Base-by-base conservation (phyloP, 2,113 vertebrate genomes). In the Microcebus lehilahytsara region DNA sequence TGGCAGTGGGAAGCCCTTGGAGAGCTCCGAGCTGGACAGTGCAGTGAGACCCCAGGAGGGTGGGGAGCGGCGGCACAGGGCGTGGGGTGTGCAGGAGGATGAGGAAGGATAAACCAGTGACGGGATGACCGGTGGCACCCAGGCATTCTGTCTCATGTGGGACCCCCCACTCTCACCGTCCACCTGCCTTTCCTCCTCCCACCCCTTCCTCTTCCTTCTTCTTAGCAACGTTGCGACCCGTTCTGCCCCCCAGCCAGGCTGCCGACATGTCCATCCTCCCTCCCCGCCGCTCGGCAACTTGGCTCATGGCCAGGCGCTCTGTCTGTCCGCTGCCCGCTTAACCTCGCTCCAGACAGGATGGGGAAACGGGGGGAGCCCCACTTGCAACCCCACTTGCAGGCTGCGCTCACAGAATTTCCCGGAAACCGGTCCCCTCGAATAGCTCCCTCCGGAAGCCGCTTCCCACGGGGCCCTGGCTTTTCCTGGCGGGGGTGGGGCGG, bases 91-190 rank as follows among this genome's bases (percentile, higher is more conserved):
- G 40, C 14, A 32, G 22, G 17, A 56, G 9, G 32, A 56, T 32
- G 9, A 17, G 11, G 46, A 30, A 34, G 23, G 62, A 16, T 46
- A 72, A 2, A 56, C 16, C 9, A 6, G 56, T 23, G 53, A 25
- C 13, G 1, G 14, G 3, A 0, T 49, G 11, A 25, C 51, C 11
- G 46, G 25, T 3, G 12, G 32, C 6, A 9, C 34, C 9, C 46
- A 27, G n/a, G 30, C 9, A 19, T 20, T 60, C 4, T 17, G 4
- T 13, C 19, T 32, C 5, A 16, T 0, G 22, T 11, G 46, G 19
- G 4, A 6, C 10, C 10, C 32, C 3, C n/a, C 14, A 4, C 11
- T 51, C 49, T 75, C 9, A 3, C 30, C 11, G 60, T 42, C 58
- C 32, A 4, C 11, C 2, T 17, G 25, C 20, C 6, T 20, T 40